Conservation (phyloP, 2,888 invertebrate species). For the Scaptomyza flava region DNA sequence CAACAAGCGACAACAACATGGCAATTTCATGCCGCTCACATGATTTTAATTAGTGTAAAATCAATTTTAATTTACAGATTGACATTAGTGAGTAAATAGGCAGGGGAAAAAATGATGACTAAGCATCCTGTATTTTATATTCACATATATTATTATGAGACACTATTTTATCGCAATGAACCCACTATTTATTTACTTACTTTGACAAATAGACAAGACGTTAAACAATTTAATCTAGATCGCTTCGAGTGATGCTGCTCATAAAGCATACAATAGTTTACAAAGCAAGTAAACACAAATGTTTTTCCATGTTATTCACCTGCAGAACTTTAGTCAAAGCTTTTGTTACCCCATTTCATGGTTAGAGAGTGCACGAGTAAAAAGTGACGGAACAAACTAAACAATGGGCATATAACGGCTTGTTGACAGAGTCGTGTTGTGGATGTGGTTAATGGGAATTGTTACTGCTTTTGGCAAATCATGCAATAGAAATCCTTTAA, state of each 20-base stretch:
- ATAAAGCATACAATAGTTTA: not conserved
- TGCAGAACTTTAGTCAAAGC: constrained; percentile 1
- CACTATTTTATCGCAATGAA: not conserved
- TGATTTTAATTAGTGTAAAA: constrained; percentile 69
- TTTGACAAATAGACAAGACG: not conserved
- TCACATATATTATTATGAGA: not conserved
- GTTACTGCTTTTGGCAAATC: constrained; percentile 48
- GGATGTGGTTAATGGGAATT: constrained; percentile 54
- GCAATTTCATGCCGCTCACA: constrained; percentile 58
- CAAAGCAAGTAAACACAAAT: not conserved
- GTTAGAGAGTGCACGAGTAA: constrained; percentile 22
- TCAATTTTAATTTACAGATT: constrained; percentile 67
- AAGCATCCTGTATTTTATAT: not conserved
- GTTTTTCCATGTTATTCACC: not conserved
- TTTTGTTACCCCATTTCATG: constrained; percentile 10
- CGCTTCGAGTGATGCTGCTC: not conserved
- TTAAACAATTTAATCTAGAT: not conserved
- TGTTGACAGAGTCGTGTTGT: constrained; percentile 52
- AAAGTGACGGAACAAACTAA: constrained; percentile 25
- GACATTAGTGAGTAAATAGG: constrained; percentile 3
- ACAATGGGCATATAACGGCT: constrained; percentile 24
- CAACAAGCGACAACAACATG: constrained; percentile 17
- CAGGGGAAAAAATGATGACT: not conserved
- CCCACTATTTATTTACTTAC: not conserved
- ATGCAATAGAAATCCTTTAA: constrained; percentile 58